Evolutionary conservation across 2,797 vertebrate genomes (phyloP).

Genomic region (Schizothorax lantsangensis): DNA sequence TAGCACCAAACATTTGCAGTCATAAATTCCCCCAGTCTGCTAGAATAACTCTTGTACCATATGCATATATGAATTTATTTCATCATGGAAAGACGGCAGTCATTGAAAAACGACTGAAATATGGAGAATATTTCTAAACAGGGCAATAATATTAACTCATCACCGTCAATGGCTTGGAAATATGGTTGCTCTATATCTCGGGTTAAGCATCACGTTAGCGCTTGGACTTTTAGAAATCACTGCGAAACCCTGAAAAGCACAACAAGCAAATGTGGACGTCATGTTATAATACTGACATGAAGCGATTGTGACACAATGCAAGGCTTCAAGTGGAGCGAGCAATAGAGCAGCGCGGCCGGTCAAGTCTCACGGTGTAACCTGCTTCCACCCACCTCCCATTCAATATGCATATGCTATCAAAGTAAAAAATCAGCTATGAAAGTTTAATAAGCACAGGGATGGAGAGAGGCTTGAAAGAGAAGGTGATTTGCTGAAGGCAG

Average conservation of each 20-base stretch:
- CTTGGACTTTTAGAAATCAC: not conserved
- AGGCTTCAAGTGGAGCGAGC: slow-evolving; percentile 39
- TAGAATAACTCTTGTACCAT: slow-evolving; percentile 6
- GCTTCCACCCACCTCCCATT: slow-evolving; percentile 64
- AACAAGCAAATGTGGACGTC: slow-evolving; percentile 36
- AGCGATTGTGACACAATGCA: slow-evolving; percentile 55
- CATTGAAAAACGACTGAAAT: not conserved
- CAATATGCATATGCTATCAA: slow-evolving; percentile 81
- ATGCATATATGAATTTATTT: slow-evolving; percentile 19
- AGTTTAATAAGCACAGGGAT: slow-evolving; percentile 76
- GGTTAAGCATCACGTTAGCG: not conserved
- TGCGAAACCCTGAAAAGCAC: not conserved
- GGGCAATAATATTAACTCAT: not conserved
- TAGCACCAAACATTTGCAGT: slow-evolving; percentile 22
- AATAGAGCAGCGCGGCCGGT: slow-evolving; percentile 55
- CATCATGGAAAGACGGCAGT: not conserved
- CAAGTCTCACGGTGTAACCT: slow-evolving; percentile 63
- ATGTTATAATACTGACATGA: slow-evolving; percentile 42
- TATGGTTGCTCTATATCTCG: not conserved
- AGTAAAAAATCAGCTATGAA: slow-evolving; percentile 78
- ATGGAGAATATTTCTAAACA: not conserved
- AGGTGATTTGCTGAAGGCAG: slow-evolving; percentile 73
- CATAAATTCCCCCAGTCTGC: slow-evolving; percentile 24
- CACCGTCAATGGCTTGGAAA: not conserved
- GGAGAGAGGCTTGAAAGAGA: slow-evolving; percentile 66